phyloP scores from a whole-genome alignment of 2,113 vertebrate species.

The Hydropotes inermis region DNA sequence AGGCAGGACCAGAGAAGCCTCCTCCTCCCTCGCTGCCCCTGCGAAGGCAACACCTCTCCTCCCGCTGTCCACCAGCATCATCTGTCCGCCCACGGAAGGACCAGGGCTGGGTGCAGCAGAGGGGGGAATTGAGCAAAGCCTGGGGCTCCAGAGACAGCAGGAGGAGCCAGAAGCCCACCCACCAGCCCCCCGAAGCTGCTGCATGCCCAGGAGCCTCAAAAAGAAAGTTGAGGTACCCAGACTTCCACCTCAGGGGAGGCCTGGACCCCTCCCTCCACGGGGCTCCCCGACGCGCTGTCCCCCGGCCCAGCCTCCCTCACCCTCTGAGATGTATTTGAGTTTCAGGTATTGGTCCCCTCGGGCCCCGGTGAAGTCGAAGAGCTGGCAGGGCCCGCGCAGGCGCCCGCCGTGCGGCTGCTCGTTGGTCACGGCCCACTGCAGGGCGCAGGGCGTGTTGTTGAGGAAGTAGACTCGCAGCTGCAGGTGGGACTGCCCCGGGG shows the following conservation, averaged over 20 bases:
- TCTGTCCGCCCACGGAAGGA: background rate
- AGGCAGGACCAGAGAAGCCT: background rate
- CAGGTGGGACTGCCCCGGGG: constrained; percentile 60
- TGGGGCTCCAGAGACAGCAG: background rate
- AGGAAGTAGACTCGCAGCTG: constrained; percentile 72
- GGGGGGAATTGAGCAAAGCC: background rate
- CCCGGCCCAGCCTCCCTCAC: background rate
- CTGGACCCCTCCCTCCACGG: background rate
- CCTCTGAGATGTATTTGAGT: constrained; percentile 75
- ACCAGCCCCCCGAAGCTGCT: background rate
- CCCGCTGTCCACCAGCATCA: background rate
- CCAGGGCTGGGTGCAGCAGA: background rate
- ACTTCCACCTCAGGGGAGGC: background rate
- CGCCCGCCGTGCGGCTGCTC: constrained; percentile 62
- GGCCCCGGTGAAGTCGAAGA: constrained; percentile 69
- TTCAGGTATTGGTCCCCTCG: constrained; percentile 69
- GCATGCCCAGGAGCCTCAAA: background rate
- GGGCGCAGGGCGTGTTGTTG: constrained; percentile 74
- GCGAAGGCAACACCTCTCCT: background rate
- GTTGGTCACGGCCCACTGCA: constrained; percentile 72
- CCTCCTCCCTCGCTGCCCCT: background rate
- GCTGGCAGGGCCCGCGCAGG: constrained; percentile 72
- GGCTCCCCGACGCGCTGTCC: background rate
- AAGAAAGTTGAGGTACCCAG: background rate
- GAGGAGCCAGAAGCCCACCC: background rate